These are phyloP conservation scores for Oscheius sp. DNA, from an alignment of 2,888 invertebrate species.

Conservation along the genomic window DNA sequence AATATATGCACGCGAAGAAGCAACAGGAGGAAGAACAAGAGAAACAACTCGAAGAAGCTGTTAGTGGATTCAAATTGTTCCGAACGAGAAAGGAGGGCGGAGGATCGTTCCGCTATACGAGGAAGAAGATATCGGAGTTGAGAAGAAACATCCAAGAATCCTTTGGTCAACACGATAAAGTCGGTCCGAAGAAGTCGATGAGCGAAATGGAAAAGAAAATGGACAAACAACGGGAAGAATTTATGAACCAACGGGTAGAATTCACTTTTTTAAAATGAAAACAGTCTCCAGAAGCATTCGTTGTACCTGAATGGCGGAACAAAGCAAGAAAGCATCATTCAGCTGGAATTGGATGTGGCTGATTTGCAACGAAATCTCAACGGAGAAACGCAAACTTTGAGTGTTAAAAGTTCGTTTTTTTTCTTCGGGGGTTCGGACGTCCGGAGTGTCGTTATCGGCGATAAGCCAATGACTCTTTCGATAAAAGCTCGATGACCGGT, in stretches of 20 bases:
- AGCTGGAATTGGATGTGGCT: constrained; percentile 15
- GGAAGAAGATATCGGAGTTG: constrained; percentile 22
- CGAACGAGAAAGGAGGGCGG: constrained; percentile 35
- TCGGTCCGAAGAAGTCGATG: neutral
- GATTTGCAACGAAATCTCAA: constrained; percentile 13
- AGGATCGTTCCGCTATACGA: constrained; percentile 19
- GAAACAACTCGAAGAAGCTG: constrained; percentile 47
- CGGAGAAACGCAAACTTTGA: constrained; percentile 10
- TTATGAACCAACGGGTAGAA: constrained; percentile 12
- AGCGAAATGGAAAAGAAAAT: constrained; percentile 7
- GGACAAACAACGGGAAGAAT: neutral
- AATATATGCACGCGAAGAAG: constrained; percentile 55
- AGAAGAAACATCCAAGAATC: constrained; percentile 9
- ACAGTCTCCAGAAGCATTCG: constrained; percentile 13
- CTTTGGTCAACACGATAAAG: constrained; percentile 6
- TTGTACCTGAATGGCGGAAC: constrained; percentile 11
- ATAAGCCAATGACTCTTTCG: neutral
- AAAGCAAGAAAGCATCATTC: constrained; percentile 15
- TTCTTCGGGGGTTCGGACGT: neutral
- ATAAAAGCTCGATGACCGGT: neutral
- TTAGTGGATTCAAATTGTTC: constrained; percentile 44
- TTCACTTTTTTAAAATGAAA: neutral
- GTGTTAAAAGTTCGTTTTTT: constrained; percentile 10
- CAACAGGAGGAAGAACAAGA: constrained; percentile 43
- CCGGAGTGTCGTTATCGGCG: neutral